Conservation (phyloP, 2,888 invertebrate species). For the Mantis religiosa region DNA sequence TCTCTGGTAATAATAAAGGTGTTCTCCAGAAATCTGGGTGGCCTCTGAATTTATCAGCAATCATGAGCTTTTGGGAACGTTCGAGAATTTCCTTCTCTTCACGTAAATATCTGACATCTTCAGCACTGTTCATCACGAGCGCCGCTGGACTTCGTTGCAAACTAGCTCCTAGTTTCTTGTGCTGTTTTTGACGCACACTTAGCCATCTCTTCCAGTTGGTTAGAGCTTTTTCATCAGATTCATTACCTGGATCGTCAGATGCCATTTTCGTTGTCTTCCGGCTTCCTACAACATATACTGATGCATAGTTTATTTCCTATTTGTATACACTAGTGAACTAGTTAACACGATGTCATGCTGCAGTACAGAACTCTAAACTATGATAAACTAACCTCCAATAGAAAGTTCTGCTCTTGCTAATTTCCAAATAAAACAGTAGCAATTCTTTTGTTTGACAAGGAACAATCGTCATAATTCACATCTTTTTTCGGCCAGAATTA, state of each 20-base stretch:
- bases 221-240: neutral
- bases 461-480: neutral
- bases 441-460: neutral
- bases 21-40: neutral
- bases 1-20: neutral
- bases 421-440: too few species aligned
- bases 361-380: too few species aligned
- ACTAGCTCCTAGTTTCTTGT: neutral
- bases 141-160: neutral
- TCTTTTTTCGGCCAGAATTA: neutral
- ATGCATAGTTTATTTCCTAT: too few species aligned
- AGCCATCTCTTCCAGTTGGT: neutral
- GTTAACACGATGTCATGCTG: too few species aligned
- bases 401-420: too few species aligned
- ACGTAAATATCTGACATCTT: neutral
- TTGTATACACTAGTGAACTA: too few species aligned
- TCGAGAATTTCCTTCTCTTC: neutral
- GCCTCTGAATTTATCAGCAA: neutral
- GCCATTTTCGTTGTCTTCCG: too few species aligned
- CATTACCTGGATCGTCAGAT: neutral
- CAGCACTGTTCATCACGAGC: neutral
- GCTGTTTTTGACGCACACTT: neutral
- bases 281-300: too few species aligned
- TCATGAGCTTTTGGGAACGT: neutral
- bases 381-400: too few species aligned